Evolutionary conservation across 1,140 invertebrate species (phyloP), one percentile per base, ranked within the genome.

Genomic region (Pissodes strobi): DNA sequence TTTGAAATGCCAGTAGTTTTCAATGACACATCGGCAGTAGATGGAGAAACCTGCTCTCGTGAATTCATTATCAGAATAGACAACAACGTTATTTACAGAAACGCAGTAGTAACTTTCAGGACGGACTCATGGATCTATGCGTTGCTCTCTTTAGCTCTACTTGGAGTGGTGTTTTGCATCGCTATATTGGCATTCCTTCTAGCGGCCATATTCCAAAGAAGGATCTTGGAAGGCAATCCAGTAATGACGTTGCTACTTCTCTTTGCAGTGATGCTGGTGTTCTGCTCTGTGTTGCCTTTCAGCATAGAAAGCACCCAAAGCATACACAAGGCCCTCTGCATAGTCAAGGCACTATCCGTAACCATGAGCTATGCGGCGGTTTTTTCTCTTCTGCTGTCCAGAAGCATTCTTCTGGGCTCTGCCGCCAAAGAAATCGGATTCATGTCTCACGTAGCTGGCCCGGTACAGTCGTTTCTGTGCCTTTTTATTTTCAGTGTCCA

Each of bases 391-490:
- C 69, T 86, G 6, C 73, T 87, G 2, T 78, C 83, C 10, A 79
- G 86, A 30, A 79, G 82, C 15, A 80, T 86, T 49, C 79, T 86
- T 52, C 71, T 87, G 10, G 80, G 84, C 13, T 83, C 83, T 0
- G 82, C 84, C 18, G 83, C 82, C 17, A 80, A 80, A 21, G 82
- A 84, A 64, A 80, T 82, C 0, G 84, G 84, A 2, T 82, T 86
- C 41, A 81, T 85, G 39, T 85, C 85, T 1, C 85, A 87, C 59
- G 80, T 87, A 2, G 84, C 85, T 39, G 83, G 84, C 17, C 74
- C 83, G 1, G 82, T 87, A 10, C 85, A 86, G 67, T 77, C 81
- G 0, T 78, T 85, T 10, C 75, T 83, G 9, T 78, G 82, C 21
- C 74, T 85, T 5, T 85, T 87, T 64, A 83, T 86, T 46, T 79